These are phyloP conservation scores for Poecilia wingei DNA, from an alignment of 2,797 vertebrate genomes.

Conservation along the genomic window DNA sequence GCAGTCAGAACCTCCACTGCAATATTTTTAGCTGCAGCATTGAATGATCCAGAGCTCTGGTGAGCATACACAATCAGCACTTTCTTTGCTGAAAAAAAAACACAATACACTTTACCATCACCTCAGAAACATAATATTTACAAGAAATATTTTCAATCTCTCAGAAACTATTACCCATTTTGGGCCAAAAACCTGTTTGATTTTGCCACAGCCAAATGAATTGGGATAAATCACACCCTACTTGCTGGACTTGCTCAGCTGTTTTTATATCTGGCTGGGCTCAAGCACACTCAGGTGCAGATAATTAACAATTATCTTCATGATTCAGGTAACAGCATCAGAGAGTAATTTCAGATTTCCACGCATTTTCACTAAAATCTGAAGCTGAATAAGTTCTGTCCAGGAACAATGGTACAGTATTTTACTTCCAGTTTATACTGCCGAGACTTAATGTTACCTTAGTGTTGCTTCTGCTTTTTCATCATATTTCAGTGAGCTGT, in stretches of 20 bases:
- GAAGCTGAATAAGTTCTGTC: background rate
- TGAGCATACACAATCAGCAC: constrained; percentile 88
- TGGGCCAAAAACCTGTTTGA: background rate
- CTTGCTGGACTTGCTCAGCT: rapidly evolving
- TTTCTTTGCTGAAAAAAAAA: constrained; percentile 67
- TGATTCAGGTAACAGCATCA: constrained; percentile 31
- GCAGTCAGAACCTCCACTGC: constrained; percentile 79
- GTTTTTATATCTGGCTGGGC: constrained; percentile 38
- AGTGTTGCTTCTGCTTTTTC: background rate
- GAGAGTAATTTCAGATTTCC: background rate
- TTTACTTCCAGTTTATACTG: background rate
- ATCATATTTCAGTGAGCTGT: background rate
- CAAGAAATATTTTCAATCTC: background rate
- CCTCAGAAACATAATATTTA: background rate
- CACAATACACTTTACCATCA: background rate
- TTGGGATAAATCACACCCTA: background rate
- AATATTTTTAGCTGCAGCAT: constrained; percentile 78
- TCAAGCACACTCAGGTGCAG: constrained; percentile 40
- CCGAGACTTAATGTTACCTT: background rate
- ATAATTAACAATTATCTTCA: constrained; percentile 55
- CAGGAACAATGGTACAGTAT: background rate
- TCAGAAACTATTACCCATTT: constrained; percentile 39
- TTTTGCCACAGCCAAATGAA: rapidly evolving
- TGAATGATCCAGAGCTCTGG: constrained; percentile 86
- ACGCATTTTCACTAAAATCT: background rate